A percentile compares a stretch with the other conserved stretches of the same genome.
Conservation (phyloP, 2,113 vertebrate genomes). For the Rousettus leschenaultii region DNA sequence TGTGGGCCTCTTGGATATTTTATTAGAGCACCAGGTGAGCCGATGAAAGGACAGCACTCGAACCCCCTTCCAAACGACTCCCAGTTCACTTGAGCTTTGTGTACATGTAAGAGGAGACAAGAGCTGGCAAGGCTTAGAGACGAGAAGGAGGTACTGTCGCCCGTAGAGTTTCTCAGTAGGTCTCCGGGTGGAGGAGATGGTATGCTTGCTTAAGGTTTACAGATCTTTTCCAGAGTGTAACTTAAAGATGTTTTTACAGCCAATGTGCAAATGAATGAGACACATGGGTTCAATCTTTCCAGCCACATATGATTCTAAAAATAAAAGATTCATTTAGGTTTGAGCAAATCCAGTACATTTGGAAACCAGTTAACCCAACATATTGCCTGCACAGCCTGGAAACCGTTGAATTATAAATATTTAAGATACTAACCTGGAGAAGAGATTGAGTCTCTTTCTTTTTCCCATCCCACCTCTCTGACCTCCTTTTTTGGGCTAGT, state of each 20-base stretch:
- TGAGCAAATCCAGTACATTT: slow-evolving; percentile 46
- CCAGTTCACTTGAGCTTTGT: slow-evolving; percentile 24
- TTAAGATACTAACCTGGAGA: neutral
- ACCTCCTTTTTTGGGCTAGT: neutral
- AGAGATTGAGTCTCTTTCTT: neutral
- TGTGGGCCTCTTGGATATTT: slow-evolving; percentile 55
- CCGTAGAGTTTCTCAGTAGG: neutral
- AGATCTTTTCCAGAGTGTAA: neutral
- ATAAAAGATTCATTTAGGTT: slow-evolving; percentile 60
- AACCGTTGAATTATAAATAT: slow-evolving; percentile 2
- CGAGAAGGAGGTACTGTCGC: neutral
- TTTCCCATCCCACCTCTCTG: neutral
- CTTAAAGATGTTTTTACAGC: slow-evolving; percentile 39
- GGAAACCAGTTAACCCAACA: slow-evolving; percentile 19
- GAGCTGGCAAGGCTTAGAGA: neutral
- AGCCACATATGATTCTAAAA: slow-evolving; percentile 33
- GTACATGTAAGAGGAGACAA: slow-evolving; percentile 16
- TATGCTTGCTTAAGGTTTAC: neutral
- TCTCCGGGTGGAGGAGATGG: neutral
- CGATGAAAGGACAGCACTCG: slow-evolving; percentile 45
- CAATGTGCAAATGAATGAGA: slow-evolving; percentile 51
- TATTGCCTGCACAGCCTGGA: neutral
- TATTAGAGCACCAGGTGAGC: slow-evolving; percentile 59
- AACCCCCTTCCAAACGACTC: slow-evolving; percentile 38
- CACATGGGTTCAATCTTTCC: slow-evolving; percentile 61